A percentile compares a stretch with the other conserved stretches of the same genome.
Evolutionary conservation across 2,888 invertebrate genomes (phyloP).

Genomic region (Drosophila nr. medialis): DNA sequence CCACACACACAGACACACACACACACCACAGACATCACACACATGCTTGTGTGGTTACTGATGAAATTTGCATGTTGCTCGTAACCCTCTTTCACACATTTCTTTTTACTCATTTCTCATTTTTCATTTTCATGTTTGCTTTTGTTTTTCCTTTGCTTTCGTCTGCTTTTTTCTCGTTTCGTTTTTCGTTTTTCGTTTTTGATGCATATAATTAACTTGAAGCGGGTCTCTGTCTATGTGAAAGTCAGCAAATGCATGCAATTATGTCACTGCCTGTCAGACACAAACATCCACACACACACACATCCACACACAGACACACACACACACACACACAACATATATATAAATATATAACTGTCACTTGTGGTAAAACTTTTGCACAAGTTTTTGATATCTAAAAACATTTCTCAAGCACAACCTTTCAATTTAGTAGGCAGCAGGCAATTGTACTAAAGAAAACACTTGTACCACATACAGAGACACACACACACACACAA

Average conservation of each 20-base stretch:
- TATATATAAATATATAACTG: slow-evolving; percentile 13
- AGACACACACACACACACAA: neutral
- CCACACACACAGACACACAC: slow-evolving; percentile 31
- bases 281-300: neutral
- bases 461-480: slow-evolving; percentile 24
- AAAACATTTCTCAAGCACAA: slow-evolving; percentile 36
- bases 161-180: slow-evolving; percentile 1
- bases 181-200: slow-evolving; percentile 27
- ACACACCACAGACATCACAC: neutral
- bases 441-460: slow-evolving; percentile 30
- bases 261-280: slow-evolving; percentile 50
- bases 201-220: slow-evolving; percentile 75
- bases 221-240: slow-evolving; percentile 62
- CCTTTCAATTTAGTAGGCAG: slow-evolving; percentile 39
- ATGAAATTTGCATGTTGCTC: slow-evolving; percentile 69
- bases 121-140: slow-evolving; percentile 38
- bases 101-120: slow-evolving; percentile 35
- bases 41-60: slow-evolving; percentile 23
- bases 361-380: slow-evolving; percentile 27
- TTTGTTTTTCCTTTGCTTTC: slow-evolving; percentile 17
- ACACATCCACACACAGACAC: neutral
- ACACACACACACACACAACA: neutral
- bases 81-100: slow-evolving; percentile 26
- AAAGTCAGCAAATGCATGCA: slow-evolving; percentile 56
- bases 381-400: slow-evolving; percentile 31